A percentile compares a stretch with the other conserved stretches of the same genome.
Evolutionary conservation across 1,140 invertebrate genomes (phyloP).

Genomic region (Venturia canescens): DNA sequence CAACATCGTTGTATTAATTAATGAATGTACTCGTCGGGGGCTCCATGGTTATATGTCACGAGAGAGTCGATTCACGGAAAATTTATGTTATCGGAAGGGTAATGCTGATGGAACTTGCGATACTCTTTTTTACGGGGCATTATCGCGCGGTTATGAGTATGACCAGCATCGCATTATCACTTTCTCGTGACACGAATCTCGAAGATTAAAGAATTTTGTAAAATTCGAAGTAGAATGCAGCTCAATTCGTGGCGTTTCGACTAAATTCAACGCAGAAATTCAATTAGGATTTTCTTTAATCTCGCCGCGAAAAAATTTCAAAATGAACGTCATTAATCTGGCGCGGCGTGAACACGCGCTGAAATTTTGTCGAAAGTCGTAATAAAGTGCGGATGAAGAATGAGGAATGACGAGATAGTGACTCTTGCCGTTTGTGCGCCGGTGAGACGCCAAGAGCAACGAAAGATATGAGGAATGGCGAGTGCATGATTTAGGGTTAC

Average conservation of each 20-base stretch:
- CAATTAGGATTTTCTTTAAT: too few species aligned
- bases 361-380: background rate
- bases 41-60: slow-evolving; percentile 1
- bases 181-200: too few species aligned
- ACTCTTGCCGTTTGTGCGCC: background rate
- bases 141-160: too few species aligned
- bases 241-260: too few species aligned
- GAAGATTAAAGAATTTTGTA: too few species aligned
- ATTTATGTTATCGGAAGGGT: too few species aligned
- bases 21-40: background rate
- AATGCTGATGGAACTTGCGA: background rate
- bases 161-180: too few species aligned
- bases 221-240: too few species aligned
- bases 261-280: too few species aligned
- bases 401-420: background rate
- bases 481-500: slow-evolving; percentile 72
- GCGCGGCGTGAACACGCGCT: background rate
- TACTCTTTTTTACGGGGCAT: too few species aligned
- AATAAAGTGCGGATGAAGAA: background rate
- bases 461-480: slow-evolving; percentile 73
- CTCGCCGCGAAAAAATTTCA: background rate
- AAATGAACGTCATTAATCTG: background rate
- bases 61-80: background rate
- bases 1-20: slow-evolving; percentile 15
- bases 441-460: slow-evolving; percentile 19